phyloP scores from a whole-genome alignment of 1,140 invertebrate species.

The Calephelis virginiensis region DNA sequence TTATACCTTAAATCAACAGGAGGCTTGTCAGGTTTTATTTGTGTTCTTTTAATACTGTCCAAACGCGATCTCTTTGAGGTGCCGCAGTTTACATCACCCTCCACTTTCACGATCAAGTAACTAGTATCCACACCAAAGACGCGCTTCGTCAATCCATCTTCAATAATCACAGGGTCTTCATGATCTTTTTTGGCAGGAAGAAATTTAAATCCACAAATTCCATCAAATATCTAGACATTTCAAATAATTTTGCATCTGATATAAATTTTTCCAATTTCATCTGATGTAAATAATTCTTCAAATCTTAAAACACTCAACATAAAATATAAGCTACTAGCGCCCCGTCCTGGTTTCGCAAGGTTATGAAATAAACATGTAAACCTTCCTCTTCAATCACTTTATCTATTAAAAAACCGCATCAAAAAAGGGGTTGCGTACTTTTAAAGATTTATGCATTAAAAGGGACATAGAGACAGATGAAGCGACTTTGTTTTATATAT shows the following conservation, averaged over 20 bases:
- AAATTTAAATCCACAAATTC: constrained; percentile 52
- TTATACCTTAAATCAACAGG: constrained; percentile 60
- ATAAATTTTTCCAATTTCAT: too few species aligned
- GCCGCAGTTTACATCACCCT: constrained; percentile 38
- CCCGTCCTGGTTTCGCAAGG: too few species aligned
- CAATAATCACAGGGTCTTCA: constrained; percentile 24
- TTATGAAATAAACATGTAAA: too few species aligned
- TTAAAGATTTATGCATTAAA: too few species aligned
- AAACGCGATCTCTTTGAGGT: constrained; percentile 40
- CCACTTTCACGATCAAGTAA: constrained; percentile 54
- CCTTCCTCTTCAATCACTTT: too few species aligned
- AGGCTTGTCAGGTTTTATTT: constrained; percentile 47
- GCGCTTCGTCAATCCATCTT: constrained; percentile 44
- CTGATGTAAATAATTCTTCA: too few species aligned
- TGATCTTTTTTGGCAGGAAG: constrained; percentile 37
- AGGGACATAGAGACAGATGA: too few species aligned
- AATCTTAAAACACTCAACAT: too few species aligned
- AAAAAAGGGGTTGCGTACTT: too few species aligned
- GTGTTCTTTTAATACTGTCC: constrained; percentile 41
- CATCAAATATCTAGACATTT: constrained; percentile 42
- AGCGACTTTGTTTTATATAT: too few species aligned
- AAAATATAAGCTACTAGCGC: too few species aligned
- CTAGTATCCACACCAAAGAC: constrained; percentile 45
- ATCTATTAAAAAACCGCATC: too few species aligned
- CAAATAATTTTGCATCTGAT: neutral